Percentiles rank a stretch among this genome's conserved stretches.
phyloP scores from a whole-genome alignment of 2,113 vertebrate genomes.

The Petrocephalus microphthalmus region DNA sequence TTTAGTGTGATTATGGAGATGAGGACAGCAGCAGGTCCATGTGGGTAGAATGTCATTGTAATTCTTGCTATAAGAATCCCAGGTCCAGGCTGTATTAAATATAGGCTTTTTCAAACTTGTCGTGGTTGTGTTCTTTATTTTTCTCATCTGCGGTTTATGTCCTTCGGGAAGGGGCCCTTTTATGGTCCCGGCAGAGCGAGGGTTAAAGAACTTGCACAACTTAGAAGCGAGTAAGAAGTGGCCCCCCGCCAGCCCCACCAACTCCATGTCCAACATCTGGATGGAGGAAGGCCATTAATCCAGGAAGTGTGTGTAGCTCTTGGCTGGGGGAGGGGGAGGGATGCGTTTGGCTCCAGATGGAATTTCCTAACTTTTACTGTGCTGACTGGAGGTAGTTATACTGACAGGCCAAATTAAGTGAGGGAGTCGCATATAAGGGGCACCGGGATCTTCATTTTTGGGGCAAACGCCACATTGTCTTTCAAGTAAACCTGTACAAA shows the following conservation, averaged over 20 bases:
- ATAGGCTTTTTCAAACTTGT: not conserved
- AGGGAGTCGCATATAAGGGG: not conserved
- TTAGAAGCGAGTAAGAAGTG: not conserved
- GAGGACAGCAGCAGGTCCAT: not conserved
- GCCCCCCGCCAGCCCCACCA: not conserved
- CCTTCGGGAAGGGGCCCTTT: not conserved
- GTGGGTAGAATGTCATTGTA: not conserved
- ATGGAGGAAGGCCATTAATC: conserved; percentile 31
- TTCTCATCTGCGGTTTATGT: not conserved
- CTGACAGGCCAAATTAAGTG: not conserved
- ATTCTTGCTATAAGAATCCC: not conserved
- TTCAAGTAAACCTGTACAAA: not conserved
- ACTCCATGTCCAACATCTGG: conserved; percentile 27
- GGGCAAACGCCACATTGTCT: not conserved
- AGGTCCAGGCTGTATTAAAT: not conserved
- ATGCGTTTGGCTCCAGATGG: conserved; percentile 21
- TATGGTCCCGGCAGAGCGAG: not conserved
- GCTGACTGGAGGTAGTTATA: conserved; percentile 3
- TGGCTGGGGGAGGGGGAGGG: conserved; percentile 15
- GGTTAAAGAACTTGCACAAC: conserved; percentile 18
- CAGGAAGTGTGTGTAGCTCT: conserved; percentile 21
- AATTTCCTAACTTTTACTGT: conserved; percentile 18
- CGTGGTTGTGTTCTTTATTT: not conserved
- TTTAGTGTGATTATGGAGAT: not conserved
- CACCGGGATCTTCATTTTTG: not conserved